These are phyloP conservation scores for Thaleichthys pacificus DNA, from an alignment of 2,797 vertebrate genomes.

Conservation along the genomic window DNA sequence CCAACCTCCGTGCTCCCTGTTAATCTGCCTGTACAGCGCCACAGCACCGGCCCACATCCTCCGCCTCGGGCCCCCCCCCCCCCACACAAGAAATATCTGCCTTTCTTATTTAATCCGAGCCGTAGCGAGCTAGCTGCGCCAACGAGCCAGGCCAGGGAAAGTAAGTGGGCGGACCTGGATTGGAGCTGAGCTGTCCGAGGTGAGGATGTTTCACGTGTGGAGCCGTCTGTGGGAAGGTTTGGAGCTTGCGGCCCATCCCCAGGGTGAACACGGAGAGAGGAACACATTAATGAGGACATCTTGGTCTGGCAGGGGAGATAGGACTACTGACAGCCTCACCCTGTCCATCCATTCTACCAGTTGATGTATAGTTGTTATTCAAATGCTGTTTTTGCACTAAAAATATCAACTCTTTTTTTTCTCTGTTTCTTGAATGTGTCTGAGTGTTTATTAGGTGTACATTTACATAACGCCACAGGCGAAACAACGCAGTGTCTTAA, in stretches of 20 bases:
- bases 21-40: constrained; percentile 61
- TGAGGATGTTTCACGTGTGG: constrained; percentile 22
- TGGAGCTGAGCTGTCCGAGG: constrained; percentile 47
- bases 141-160: constrained; percentile 51
- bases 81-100: constrained; percentile 45
- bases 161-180: constrained; percentile 44
- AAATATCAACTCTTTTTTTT: constrained; percentile 57
- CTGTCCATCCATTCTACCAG: constrained; percentile 44
- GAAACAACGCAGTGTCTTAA: neutral
- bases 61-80: neutral
- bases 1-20: constrained; percentile 50
- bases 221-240: constrained; percentile 27
- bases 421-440: constrained; percentile 35
- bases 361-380: constrained; percentile 62
- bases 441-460: constrained; percentile 50
- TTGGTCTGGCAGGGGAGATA: too few species aligned
- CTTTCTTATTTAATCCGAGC: constrained; percentile 68
- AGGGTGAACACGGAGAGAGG: constrained; percentile 35
- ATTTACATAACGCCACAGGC: constrained; percentile 38
- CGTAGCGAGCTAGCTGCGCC: constrained; percentile 31
- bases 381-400: constrained; percentile 54
- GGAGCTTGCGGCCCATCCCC: constrained; percentile 19
- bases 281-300: constrained; percentile 62
- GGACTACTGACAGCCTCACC: constrained; percentile 50
- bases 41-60: constrained; percentile 34